These are phyloP conservation scores for Brachyistius frenatus DNA, from an alignment of 2,113 vertebrate species.

Conservation along the genomic window DNA sequence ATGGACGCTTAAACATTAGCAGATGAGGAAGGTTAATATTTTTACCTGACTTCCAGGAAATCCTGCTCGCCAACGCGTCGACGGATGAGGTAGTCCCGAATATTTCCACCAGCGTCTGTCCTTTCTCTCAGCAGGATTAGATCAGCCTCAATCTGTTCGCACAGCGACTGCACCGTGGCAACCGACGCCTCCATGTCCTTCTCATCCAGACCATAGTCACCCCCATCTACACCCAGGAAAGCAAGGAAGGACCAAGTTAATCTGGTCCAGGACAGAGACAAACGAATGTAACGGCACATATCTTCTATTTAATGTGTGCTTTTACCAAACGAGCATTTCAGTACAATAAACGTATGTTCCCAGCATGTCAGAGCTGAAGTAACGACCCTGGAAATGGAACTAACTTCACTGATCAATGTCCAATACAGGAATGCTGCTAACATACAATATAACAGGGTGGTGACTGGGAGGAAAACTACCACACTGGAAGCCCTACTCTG, in stretches of 20 bases:
- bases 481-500: background rate
- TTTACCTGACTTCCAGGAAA: conserved; percentile 98
- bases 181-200: conserved; percentile 96
- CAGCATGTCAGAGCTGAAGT: background rate
- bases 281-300: background rate
- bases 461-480: background rate
- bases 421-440: too few relatives aligned
- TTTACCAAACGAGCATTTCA: too few relatives aligned
- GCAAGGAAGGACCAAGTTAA: background rate
- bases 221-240: conserved; percentile 85
- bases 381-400: background rate
- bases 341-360: too few relatives aligned
- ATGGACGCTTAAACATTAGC: too few relatives aligned
- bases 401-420: too few relatives aligned
- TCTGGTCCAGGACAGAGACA: background rate
- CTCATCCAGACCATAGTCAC: conserved; percentile 93
- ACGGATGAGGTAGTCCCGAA: conserved; percentile 94
- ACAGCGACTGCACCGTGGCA: conserved; percentile 93
- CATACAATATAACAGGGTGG: background rate
- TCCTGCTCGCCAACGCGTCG: conserved; percentile 94
- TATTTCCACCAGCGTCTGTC: conserved; percentile 90
- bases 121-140: conserved; percentile 93
- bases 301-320: background rate
- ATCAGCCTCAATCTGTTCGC: conserved; percentile 93
- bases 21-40: conserved; percentile 19